A percentile compares a stretch with the other conserved stretches of the same genome.
phyloP scores from a whole-genome alignment of 1,140 invertebrate genomes.

The fruit fly (Drosophila melanogaster) region DNA sequence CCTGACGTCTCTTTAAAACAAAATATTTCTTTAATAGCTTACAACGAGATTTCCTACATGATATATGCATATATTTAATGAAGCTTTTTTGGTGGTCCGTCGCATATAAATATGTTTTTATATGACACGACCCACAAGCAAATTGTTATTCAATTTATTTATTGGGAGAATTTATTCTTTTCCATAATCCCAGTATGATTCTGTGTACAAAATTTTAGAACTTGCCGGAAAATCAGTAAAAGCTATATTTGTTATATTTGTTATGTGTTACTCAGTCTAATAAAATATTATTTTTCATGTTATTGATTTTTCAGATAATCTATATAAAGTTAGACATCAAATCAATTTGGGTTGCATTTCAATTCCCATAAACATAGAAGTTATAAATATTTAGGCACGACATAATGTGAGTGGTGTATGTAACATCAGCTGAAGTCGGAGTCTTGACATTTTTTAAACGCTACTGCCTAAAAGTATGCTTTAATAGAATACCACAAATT shows the following conservation, averaged over 20 bases:
- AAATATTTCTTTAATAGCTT: constrained; percentile 35
- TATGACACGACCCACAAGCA: not conserved
- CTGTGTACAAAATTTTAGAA: too few relatives aligned
- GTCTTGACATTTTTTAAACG: not conserved
- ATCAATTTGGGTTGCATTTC: too few relatives aligned
- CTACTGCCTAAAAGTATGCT: constrained; percentile 16
- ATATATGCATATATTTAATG: constrained; percentile 7
- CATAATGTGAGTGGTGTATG: too few relatives aligned
- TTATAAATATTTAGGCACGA: too few relatives aligned
- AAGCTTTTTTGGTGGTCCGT: not conserved
- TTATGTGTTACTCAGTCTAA: too few relatives aligned
- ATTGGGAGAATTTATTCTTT: not conserved
- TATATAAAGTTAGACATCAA: too few relatives aligned
- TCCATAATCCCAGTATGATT: not conserved
- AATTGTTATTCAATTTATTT: not conserved
- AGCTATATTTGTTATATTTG: too few relatives aligned
- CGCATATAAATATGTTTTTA: not conserved
- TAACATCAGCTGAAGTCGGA: too few relatives aligned
- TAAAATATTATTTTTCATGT: too few relatives aligned
- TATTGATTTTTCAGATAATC: too few relatives aligned
- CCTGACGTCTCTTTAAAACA: constrained; percentile 32
- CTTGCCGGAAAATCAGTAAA: too few relatives aligned
- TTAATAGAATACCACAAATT: not conserved
- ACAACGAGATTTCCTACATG: constrained; percentile 5
- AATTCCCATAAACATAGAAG: too few relatives aligned